These are phyloP conservation scores for Acipenser transmontanus DNA, from an alignment of 2,797 vertebrate species.

Conservation along the genomic window DNA sequence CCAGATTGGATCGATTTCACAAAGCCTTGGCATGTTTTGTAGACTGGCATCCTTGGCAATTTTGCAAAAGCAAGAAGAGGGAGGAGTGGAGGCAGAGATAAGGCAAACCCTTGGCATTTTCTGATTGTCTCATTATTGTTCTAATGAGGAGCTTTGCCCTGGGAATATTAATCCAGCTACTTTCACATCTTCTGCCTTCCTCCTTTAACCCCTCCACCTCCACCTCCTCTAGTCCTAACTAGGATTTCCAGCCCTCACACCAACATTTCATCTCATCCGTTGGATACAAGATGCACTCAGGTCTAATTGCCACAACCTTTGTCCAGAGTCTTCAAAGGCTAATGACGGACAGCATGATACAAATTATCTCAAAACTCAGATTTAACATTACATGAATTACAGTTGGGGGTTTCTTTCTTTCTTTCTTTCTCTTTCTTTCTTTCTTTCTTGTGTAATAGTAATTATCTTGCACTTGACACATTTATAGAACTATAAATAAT, in stretches of 20 bases:
- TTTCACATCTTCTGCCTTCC: conserved; percentile 83
- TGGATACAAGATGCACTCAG: conserved; percentile 54
- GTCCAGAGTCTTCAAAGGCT: conserved; percentile 43
- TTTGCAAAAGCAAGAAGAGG: conserved; percentile 1
- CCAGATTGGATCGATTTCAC: too few relatives aligned
- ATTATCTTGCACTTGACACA: conserved; percentile 22
- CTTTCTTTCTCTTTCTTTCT: conserved; percentile 2
- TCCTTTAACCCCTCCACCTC: conserved; percentile 18
- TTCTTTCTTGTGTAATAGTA: not conserved
- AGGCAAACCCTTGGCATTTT: conserved; percentile 79
- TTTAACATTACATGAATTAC: conserved; percentile 60
- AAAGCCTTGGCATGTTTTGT: too few relatives aligned
- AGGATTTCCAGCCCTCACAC: conserved; percentile 76
- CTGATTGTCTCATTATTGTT: conserved; percentile 89
- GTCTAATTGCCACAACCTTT: conserved; percentile 38
- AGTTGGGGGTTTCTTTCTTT: conserved; percentile 19
- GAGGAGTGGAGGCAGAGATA: conserved; percentile 49
- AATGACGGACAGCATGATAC: conserved; percentile 65
- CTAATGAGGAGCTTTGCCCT: conserved; percentile 91
- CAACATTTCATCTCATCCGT: conserved; percentile 82
- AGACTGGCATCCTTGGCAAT: conserved; percentile 19
- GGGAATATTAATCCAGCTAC: conserved; percentile 83
- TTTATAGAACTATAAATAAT: conserved; percentile 11
- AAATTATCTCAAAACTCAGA: conserved; percentile 60
- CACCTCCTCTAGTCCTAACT: conserved; percentile 73